A percentile compares a stretch with the other conserved stretches of the same genome.
Evolutionary conservation across 2,888 invertebrate species (phyloP).

Genomic region (Cylloceria caligata): DNA sequence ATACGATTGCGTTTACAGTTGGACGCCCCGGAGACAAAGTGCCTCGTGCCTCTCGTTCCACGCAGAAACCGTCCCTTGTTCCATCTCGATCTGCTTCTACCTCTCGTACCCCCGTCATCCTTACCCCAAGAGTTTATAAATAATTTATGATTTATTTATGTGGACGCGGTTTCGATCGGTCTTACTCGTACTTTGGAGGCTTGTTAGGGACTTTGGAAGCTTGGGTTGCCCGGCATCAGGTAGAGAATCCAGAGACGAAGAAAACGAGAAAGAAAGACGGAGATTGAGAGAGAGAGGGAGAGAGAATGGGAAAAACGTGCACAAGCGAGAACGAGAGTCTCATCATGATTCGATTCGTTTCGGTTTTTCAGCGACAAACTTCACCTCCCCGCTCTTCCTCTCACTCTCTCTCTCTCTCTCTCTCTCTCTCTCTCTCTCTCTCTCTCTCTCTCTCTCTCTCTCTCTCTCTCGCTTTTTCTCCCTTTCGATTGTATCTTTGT

Average conservation of each 20-base stretch:
- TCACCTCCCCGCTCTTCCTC: background rate
- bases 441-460: background rate
- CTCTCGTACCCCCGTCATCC: background rate
- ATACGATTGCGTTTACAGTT: slow-evolving; percentile 42
- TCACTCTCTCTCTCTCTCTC: background rate
- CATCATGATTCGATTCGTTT: slow-evolving; percentile 56
- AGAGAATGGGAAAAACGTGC: slow-evolving; percentile 1
- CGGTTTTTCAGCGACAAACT: slow-evolving; percentile 49
- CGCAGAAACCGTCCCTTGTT: background rate
- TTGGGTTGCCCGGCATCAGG: background rate
- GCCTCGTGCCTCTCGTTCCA: slow-evolving; percentile 16
- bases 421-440: background rate
- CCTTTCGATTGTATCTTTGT: slow-evolving; percentile 3
- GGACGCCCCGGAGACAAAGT: slow-evolving; percentile 33
- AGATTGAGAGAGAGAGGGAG: too few relatives aligned
- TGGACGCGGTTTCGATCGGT: slow-evolving; percentile 17
- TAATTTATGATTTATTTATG: slow-evolving; percentile 44
- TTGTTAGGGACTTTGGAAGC: background rate
- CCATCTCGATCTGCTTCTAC: slow-evolving; percentile 17
- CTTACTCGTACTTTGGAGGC: slow-evolving; percentile 21
- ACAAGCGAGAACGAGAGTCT: slow-evolving; percentile 37
- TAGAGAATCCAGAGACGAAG: background rate
- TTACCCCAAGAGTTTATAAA: slow-evolving; percentile 8
- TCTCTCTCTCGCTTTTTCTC: background rate
- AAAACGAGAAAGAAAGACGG: background rate